phyloP scores from a whole-genome alignment of 2,113 vertebrate genomes.

The Rhineura floridana region DNA sequence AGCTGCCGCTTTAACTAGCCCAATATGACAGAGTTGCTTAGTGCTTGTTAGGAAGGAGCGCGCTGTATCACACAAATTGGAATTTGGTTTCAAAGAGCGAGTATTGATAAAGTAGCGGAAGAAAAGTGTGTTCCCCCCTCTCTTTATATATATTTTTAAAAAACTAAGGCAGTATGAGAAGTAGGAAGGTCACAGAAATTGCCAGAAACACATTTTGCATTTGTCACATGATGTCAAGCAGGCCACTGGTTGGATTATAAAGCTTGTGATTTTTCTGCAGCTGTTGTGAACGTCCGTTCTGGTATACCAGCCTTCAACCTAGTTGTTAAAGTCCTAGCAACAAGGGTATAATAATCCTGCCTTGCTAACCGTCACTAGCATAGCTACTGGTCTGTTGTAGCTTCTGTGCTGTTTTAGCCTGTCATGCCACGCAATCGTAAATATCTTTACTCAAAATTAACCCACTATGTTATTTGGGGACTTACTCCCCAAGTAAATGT shows the following conservation, averaged over 20 bases:
- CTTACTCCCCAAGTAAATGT: too few species aligned
- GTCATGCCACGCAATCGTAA: too few species aligned
- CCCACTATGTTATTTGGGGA: too few species aligned
- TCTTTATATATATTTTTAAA: not conserved
- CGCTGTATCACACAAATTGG: not conserved
- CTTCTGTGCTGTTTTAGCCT: too few species aligned
- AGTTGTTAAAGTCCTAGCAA: too few species aligned
- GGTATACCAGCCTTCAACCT: too few species aligned
- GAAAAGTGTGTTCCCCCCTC: not conserved
- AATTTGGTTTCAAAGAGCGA: not conserved
- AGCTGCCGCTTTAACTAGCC: not conserved
- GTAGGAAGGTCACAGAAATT: not conserved
- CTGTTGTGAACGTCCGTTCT: too few species aligned
- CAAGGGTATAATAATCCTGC: too few species aligned
- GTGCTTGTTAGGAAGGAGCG: constrained; percentile 38
- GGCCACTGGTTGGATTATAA: not conserved
- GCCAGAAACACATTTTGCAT: fast-evolving
- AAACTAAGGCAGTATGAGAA: fast-evolving
- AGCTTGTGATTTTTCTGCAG: too few species aligned
- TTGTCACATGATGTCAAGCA: fast-evolving
- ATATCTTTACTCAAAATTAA: too few species aligned
- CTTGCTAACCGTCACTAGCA: too few species aligned
- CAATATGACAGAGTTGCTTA: not conserved
- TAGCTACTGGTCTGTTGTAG: too few species aligned
- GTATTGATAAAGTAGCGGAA: not conserved